These are phyloP conservation scores for Micrastur ruficollis DNA, from an alignment of 2,797 vertebrate species.

Conservation along the genomic window DNA sequence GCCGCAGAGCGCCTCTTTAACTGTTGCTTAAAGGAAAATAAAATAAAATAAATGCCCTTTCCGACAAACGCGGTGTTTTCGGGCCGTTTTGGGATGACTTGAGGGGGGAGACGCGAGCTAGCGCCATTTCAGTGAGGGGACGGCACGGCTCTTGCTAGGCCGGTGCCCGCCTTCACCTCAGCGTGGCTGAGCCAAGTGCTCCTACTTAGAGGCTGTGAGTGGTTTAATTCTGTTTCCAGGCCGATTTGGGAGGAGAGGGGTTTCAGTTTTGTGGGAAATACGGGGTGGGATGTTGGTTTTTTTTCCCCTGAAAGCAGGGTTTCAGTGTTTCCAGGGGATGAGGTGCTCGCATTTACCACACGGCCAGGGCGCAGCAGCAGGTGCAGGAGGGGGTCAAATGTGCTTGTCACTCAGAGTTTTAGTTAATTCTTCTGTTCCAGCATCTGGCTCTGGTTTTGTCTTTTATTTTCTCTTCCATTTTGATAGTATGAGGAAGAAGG, in stretches of 20 bases:
- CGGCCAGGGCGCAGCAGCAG: rapidly evolving
- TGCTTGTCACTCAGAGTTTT: not conserved
- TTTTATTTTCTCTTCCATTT: not conserved
- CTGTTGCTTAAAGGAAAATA: not conserved
- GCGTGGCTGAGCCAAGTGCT: not conserved
- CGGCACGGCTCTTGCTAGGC: rapidly evolving
- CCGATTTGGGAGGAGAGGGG: not conserved
- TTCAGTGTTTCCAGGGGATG: not conserved
- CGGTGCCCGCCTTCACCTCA: not conserved
- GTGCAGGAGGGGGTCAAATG: not conserved
- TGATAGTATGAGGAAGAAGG: not conserved
- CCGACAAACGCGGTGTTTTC: not conserved
- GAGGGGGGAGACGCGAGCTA: not conserved
- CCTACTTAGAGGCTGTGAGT: not conserved
- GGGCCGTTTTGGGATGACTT: not conserved
- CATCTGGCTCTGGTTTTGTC: not conserved
- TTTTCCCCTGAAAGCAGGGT: not conserved
- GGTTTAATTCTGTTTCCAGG: not conserved
- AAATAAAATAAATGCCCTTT: not conserved
- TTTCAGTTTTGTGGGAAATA: not conserved
- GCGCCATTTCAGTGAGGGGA: not conserved
- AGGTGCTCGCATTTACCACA: not conserved
- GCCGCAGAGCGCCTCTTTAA: not conserved
- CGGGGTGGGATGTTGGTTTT: rapidly evolving
- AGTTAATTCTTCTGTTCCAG: not conserved